Percentiles rank a stretch among this genome's conserved stretches.
Evolutionary conservation across 2,888 invertebrate species (phyloP).

Genomic region (Caenorhabditis parvicauda): DNA sequence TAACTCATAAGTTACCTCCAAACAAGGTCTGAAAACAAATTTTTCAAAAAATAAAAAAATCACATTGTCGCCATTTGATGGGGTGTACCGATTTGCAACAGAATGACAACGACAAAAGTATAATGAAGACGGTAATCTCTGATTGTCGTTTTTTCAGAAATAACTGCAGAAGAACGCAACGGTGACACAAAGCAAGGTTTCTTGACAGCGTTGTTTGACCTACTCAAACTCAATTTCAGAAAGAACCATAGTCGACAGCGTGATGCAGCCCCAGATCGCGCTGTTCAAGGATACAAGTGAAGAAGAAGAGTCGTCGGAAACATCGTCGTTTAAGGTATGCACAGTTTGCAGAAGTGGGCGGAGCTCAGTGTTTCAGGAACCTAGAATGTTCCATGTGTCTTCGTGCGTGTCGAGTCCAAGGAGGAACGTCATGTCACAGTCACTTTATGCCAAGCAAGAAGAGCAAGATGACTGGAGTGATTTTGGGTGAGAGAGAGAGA

Average conservation of each 20-base stretch:
- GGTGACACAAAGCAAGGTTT: too few relatives aligned
- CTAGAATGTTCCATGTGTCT: conserved; percentile 8
- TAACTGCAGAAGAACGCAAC: too few relatives aligned
- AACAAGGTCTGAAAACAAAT: too few relatives aligned
- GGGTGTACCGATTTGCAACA: too few relatives aligned
- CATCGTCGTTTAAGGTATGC: neutral
- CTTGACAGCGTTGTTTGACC: too few relatives aligned
- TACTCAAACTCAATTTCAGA: too few relatives aligned
- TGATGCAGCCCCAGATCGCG: conserved; percentile 37
- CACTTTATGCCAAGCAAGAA: conserved; percentile 21
- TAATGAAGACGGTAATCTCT: too few relatives aligned
- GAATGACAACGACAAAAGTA: too few relatives aligned
- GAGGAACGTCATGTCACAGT: conserved; percentile 26
- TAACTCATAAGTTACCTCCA: too few relatives aligned
- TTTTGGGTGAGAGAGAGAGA: conserved; percentile 19
- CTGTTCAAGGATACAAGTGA: conserved; percentile 33
- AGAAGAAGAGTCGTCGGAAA: conserved; percentile 15
- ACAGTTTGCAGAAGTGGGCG: conserved; percentile 19
- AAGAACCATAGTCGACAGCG: conserved; percentile 34
- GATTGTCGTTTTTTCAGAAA: too few relatives aligned
- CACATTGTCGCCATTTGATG: too few relatives aligned
- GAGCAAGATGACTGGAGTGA: conserved; percentile 31
- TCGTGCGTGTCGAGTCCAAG: conserved; percentile 6
- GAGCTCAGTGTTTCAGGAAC: conserved; percentile 13
- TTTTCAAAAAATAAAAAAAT: too few relatives aligned